Base-by-base conservation (phyloP, 1,140 invertebrate species). In the Adoxophyes honmai region DNA sequence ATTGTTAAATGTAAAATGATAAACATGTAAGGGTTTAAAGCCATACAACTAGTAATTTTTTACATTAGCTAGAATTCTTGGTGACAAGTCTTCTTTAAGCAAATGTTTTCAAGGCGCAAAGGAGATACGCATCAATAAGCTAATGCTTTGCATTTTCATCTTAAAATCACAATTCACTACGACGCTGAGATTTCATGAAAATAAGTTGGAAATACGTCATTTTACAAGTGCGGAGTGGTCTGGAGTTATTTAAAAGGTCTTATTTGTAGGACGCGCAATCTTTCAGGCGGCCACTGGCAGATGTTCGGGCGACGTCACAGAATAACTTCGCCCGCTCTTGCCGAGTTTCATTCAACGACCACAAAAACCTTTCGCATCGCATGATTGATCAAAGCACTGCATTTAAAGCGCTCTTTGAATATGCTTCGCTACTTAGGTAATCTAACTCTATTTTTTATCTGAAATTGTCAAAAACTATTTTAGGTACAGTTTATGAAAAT, bases 361-460 rank as follows among this genome's bases (percentile, higher is more conserved):
- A 84, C 72, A 83, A 79, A 84, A 79, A 79, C 75, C 74, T 81
- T 82, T 82, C 68, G 65, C 68, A 60, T 72, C 65, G 76, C 78
- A 73, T 85, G 81, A 87, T 82, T 87, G 81, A 85, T 87, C 84
- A 85, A 87, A 83, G 78, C 67, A 62, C 60, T 72, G 59, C 68
- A 73, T 76, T 77, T 67, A 70, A 52, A 66, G 60, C 59, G 70
- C 66, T 75, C 66, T 62, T 70, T 77, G 69, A 73, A 78, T 81
- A 78, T 79, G 73, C 73, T 74, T 69, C 55, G 64, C 56, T 64
- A 52, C 57, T 60, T 34, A n/a, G n/a, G n/a, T n/a, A 36, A 60
- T 34, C 34, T 57, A 34, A 60, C 44, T 63, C 21, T 6, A 28
- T 3, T 28, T 28, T 28, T 28, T 28, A 3, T 28, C n/a, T n/a